phyloP scores from a whole-genome alignment of 2,888 invertebrate genomes.

The Anarsia innoxiella region DNA sequence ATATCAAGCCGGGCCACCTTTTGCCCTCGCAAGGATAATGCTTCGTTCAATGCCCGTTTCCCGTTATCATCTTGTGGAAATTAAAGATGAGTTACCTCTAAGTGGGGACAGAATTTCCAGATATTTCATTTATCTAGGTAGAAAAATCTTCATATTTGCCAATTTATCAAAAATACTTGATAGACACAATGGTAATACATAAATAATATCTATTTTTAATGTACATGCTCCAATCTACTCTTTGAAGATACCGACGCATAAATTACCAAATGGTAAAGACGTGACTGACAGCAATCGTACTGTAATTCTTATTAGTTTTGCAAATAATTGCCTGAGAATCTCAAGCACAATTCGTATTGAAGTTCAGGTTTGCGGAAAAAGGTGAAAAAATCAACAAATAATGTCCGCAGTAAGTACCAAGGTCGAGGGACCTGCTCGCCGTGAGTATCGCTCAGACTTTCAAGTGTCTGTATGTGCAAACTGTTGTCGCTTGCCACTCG shows the following conservation, averaged over 20 bases:
- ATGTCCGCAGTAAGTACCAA: conserved; percentile 59
- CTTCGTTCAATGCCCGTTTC: conserved; percentile 51
- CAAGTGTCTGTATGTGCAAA: conserved; percentile 38
- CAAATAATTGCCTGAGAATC: conserved; percentile 17
- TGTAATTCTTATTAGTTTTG: conserved; percentile 3
- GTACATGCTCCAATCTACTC: no score
- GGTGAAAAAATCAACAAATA: conserved; percentile 51
- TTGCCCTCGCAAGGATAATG: conserved; percentile 61
- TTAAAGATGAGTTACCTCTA: conserved; percentile 8
- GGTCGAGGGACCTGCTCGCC: conserved; percentile 61
- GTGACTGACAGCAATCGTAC: conserved; percentile 21
- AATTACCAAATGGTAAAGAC: conserved; percentile 27
- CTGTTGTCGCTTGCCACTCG: not conserved
- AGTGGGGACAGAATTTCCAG: no score
- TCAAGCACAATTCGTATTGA: conserved; percentile 23
- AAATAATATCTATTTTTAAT: no score
- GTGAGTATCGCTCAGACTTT: conserved; percentile 60
- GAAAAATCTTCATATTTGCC: no score
- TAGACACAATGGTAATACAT: no score
- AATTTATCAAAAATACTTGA: no score
- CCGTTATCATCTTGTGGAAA: conserved; percentile 37
- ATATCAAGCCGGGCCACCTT: conserved; percentile 49
- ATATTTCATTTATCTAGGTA: no score
- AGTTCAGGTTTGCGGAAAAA: conserved; percentile 57
- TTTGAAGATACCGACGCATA: not conserved